Evolutionary conservation across 2,113 vertebrate species (phyloP).

Genomic region (Aplodontia rufa): DNA sequence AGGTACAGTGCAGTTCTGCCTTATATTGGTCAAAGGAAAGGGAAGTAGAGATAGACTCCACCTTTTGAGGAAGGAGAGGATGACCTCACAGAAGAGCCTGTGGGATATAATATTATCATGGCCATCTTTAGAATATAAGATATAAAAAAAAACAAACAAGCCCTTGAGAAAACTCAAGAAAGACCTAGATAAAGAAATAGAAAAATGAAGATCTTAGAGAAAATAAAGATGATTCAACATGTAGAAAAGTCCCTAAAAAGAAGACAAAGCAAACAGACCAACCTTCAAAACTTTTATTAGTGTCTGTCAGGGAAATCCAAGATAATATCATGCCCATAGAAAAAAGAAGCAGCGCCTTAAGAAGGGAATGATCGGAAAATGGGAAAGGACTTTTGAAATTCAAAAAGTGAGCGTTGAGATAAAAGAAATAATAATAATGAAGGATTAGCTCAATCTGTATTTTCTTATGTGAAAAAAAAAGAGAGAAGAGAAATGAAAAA

Average conservation of each 20-base stretch:
- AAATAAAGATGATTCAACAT: not conserved
- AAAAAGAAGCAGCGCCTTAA: not conserved
- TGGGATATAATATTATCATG: not conserved
- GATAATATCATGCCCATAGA: not conserved
- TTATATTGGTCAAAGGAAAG: not conserved
- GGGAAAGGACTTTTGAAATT: constrained; percentile 41
- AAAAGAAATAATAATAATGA: not conserved
- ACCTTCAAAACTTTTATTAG: constrained; percentile 1
- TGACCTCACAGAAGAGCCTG: not conserved
- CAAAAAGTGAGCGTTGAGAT: not conserved
- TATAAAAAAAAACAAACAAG: no score
- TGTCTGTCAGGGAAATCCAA: constrained; percentile 9
- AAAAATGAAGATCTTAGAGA: constrained; percentile 4
- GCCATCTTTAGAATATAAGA: not conserved
- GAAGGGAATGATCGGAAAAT: constrained; percentile 25
- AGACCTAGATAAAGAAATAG: not conserved
- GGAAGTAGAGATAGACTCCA: not conserved
- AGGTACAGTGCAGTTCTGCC: not conserved
- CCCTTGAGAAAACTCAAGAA: not conserved
- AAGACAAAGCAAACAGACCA: not conserved
- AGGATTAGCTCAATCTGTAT: not conserved
- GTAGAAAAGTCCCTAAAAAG: constrained; percentile 1
- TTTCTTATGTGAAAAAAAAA: not conserved
- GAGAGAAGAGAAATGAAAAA: not conserved
- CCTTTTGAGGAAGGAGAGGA: not conserved